Conservation (phyloP, 2,113 vertebrate species). For the Spea multiplicata region DNA sequence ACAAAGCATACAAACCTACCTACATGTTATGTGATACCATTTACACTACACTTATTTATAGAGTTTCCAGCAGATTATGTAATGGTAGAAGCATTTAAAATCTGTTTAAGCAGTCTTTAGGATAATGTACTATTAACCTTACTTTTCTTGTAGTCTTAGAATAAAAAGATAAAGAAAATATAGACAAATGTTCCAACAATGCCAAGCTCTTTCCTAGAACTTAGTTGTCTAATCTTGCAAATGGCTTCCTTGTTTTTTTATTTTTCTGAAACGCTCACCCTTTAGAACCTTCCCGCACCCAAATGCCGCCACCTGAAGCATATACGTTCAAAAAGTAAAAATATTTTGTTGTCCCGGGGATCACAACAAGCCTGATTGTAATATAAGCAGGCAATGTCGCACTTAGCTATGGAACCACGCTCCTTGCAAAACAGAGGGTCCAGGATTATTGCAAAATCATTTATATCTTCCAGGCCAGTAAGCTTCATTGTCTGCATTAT, state of each 20-base stretch:
- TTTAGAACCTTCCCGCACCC: constrained; percentile 51
- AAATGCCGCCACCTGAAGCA: constrained; percentile 55
- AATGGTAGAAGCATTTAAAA: no score
- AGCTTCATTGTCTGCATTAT: constrained; percentile 79
- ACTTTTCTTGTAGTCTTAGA: no score
- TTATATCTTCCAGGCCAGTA: constrained; percentile 93
- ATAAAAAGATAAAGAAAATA: no score
- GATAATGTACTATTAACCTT: no score
- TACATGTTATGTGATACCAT: no score
- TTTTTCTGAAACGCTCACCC: background rate
- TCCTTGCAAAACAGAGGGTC: constrained; percentile 69
- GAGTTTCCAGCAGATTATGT: no score
- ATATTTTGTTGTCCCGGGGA: constrained; percentile 54
- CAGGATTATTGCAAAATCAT: constrained; percentile 88
- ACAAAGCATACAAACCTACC: no score
- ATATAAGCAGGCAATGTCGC: constrained; percentile 62
- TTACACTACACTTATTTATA: no score
- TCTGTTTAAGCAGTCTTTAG: no score
- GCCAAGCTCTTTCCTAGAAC: no score
- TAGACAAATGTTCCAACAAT: no score
- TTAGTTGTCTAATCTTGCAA: background rate
- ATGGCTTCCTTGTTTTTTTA: background rate
- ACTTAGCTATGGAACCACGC: constrained; percentile 76
- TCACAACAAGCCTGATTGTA: constrained; percentile 62
- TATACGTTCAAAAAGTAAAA: constrained; percentile 40